Conservation (phyloP, 53 echinoderm and acorn worm species). For the Henricia sp. region DNA sequence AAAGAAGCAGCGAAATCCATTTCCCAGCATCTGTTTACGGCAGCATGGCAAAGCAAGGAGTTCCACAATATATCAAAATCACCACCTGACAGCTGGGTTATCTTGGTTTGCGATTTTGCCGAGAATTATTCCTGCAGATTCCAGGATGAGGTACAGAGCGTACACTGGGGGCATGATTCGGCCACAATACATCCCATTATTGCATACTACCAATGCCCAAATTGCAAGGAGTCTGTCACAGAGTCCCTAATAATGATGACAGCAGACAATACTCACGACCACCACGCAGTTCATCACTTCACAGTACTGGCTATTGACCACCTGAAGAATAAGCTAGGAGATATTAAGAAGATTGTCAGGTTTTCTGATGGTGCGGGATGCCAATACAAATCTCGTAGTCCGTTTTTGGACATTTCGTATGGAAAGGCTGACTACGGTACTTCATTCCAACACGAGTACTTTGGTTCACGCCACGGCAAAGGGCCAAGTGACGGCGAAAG, state of each 20-base stretch:
- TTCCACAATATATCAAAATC: conserved; percentile 16
- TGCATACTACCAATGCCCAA: conserved; percentile 50
- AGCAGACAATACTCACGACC: conserved; percentile 46
- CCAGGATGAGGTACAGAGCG: conserved; percentile 60
- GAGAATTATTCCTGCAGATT: conserved; percentile 46
- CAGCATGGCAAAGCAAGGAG: conserved; percentile 44
- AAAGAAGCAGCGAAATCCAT: conserved; percentile 1
- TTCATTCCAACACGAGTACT: conserved; percentile 59
- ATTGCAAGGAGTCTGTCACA: conserved; percentile 27
- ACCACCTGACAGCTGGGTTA: conserved; percentile 38
- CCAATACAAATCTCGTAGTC: conserved; percentile 61
- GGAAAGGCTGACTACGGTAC: conserved; percentile 47
- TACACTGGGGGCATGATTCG: conserved; percentile 70
- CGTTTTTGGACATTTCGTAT: conserved; percentile 67
- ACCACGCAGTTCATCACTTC: conserved; percentile 56
- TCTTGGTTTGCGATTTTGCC: conserved; percentile 57
- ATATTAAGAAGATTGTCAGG: conserved; percentile 43
- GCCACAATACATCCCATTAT: conserved; percentile 77
- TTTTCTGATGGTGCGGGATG: conserved; percentile 60
- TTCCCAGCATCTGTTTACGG: conserved; percentile 42
- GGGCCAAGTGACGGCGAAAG: conserved; percentile 80
- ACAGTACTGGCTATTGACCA: conserved; percentile 36
- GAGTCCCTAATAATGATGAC: conserved; percentile 59
- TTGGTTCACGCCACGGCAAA: conserved; percentile 65
- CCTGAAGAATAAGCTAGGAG: conserved; percentile 29